Base-by-base conservation (phyloP, 2,113 vertebrate species). In the Thunnus maccoyii region DNA sequence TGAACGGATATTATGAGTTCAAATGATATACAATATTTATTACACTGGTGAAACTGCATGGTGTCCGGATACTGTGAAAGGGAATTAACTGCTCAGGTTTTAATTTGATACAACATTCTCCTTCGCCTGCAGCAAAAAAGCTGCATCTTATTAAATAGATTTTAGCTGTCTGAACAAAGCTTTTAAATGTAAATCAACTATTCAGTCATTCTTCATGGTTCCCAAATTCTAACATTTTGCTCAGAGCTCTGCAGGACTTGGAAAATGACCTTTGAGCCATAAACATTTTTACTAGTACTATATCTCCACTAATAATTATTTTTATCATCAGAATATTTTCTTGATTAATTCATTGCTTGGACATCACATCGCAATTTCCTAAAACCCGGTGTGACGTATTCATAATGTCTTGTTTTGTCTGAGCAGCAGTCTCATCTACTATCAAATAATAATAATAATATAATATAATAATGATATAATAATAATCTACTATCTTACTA, bases 1-100 rank as follows among this genome's bases (percentile, higher is more conserved):
- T 57, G 18, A 72, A 51, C 27, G 63, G 56, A 11, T 65, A 83
- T 60, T 62, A 65, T 44, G 27, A 63, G 13, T 60, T 82, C n/a
- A 76, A 47, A 41, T 32, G 0, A 36, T 18, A 64, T 17, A n/a
- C 17, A 41, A 30, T 48, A 72, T 56, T 60, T 72, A 16, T 68
- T 8, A 68, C 27, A 32, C 1, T 41, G 55, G 12, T 71, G n/a
- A 58, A 48, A 61, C 2, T 46, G 18, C 27, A 27, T 9, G 1
- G 18, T 64, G 44, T 48, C 12, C 54, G 5, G 7, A n/a, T 22
- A 47, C 22, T 4, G 73, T 69, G 56, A 68, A 12, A 50, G 8
- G 55, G 20, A 87, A 60, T 71, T 9, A 75, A 58, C 27, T 20
- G 36, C 18, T 63, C 9, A 20, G 2, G 46, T 25, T 76, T 41